Conservation (phyloP, 2,797 vertebrate species). For the Natrix natrix region DNA sequence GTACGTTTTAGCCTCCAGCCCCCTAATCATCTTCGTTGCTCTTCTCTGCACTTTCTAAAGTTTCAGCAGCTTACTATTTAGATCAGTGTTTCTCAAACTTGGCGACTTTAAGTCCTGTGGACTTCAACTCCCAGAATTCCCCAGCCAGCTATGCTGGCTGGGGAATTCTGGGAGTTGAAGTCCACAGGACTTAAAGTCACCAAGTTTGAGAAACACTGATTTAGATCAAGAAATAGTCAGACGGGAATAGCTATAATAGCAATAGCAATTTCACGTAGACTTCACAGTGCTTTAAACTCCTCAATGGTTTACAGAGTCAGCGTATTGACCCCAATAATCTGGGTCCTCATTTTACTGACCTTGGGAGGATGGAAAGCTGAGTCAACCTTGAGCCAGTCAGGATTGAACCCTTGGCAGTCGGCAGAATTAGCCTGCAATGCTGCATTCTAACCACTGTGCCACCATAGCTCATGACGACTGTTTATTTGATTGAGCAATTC, state of each 20-base stretch:
- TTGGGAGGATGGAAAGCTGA: neutral
- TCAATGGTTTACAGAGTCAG: neutral
- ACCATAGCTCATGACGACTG: slow-evolving; percentile 48
- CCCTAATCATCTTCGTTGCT: too few relatives aligned
- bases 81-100: too few relatives aligned
- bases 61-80: neutral
- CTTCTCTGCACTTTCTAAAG: too few relatives aligned
- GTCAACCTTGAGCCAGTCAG: too few relatives aligned
- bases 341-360: neutral
- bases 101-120: too few relatives aligned
- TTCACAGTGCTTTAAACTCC: neutral
- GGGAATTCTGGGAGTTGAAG: too few relatives aligned
- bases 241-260: slow-evolving; percentile 48
- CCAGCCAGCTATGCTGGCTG: too few relatives aligned
- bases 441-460: neutral
- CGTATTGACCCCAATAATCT: neutral
- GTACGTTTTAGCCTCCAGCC: too few relatives aligned
- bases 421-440: neutral
- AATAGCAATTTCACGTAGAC: neutral
- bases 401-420: neutral
- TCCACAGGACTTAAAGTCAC: too few relatives aligned
- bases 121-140: too few relatives aligned
- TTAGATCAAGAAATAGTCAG: neutral
- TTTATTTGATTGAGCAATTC: slow-evolving; percentile 70
- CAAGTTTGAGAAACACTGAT: too few relatives aligned